Evolutionary conservation across 2,888 invertebrate genomes (phyloP), one percentile per base, ranked within the genome.

Genomic region (Leucania comma): DNA sequence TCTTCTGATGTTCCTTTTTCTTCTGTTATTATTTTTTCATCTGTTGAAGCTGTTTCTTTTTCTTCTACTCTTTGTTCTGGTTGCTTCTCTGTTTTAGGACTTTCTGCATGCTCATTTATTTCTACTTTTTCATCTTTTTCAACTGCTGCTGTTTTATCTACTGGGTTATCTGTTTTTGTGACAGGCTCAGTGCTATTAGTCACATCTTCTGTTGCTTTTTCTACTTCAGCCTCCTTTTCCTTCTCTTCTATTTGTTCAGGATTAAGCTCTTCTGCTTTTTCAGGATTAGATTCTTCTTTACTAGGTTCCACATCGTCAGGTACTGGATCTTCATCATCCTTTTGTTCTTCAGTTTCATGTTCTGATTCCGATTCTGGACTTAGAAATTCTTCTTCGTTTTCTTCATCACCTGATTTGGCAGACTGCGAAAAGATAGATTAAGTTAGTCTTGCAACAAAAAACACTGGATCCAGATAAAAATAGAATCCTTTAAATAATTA

Each of bases 321-420:
- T 26, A 68, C 17, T 38, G 75, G 62, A 50, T 87, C 72, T 74
- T 75, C 75, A 72, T 89, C 87, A 48, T 88, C 87, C 64, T 84
- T 84, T 61, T 88, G 88, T 80, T 91, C 90, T 78, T 92, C 92
- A 61, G 22, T 35, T 82, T 94, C 94, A 85, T 93, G 90, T 70
- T 94, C 92, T 72, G 93, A 92, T 88, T 95, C 95, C 75, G 95
- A 95, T 86, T 95, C 94, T 68, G 95, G 95, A 83, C 95, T 95
- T 75, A 95, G 86, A 82, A 95, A 96, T 87, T 95, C 96, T 77
- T 96, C 96, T 76, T 95, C 94, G 61, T 95, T 95, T 82, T 93
- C 96, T 63, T 96, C 96, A 67, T 93, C 93, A 74, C 91, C 89
- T 62, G 86, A 85, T 83, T 92, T 92, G 57, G 81, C 87, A 86